Evolutionary conservation across 2,797 vertebrate species (phyloP).

Genomic region (Mionectes olivaceus): DNA sequence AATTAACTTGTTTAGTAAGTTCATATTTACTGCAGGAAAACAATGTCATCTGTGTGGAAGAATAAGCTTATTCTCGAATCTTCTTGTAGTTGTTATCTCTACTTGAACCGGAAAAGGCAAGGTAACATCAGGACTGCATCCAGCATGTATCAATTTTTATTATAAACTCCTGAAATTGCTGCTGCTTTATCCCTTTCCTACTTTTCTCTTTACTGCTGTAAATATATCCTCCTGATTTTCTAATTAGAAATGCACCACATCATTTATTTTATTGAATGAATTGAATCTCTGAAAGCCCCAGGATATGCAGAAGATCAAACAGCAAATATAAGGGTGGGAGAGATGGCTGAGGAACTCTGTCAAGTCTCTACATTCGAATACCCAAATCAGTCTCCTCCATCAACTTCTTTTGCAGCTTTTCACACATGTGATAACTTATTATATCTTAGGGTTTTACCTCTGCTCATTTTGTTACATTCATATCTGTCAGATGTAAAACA

Average conservation of each 20-base stretch:
- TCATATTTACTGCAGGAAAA: background rate
- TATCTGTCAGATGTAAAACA: background rate
- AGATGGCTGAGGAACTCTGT: background rate
- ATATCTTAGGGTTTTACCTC: background rate
- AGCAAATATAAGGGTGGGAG: background rate
- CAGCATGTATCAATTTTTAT: background rate
- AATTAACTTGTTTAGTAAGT: background rate
- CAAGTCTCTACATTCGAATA: accelerated
- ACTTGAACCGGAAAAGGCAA: background rate
- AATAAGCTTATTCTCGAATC: background rate
- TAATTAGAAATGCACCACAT: background rate
- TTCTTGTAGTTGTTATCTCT: background rate
- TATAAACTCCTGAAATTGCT: background rate
- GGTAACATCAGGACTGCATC: background rate
- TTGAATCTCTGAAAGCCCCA: background rate
- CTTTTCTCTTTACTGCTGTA: background rate
- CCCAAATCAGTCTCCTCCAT: background rate
- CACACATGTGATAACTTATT: background rate
- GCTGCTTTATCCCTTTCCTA: background rate
- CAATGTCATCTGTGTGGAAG: background rate
- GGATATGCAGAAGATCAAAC: background rate
- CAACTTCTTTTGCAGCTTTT: background rate
- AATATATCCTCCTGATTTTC: background rate
- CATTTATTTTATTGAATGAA: background rate
- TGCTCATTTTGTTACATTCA: background rate